Evolutionary conservation across 2,888 invertebrate species (phyloP).

Genomic region (Drosophila nr. perissopoda): DNA sequence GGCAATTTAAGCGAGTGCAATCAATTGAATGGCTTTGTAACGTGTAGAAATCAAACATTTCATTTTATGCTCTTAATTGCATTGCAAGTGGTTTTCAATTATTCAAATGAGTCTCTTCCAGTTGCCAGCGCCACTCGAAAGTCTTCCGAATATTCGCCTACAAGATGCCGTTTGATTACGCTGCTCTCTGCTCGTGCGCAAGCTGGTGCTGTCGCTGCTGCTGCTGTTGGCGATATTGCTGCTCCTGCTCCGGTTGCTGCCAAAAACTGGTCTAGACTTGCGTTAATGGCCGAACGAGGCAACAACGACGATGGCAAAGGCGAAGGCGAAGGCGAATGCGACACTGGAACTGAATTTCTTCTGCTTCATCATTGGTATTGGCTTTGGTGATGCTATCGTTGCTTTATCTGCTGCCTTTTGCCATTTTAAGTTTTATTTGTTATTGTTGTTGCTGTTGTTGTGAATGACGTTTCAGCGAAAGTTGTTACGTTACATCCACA

Average conservation of each 20-base stretch:
- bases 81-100: conserved; percentile 77
- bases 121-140: conserved; percentile 42
- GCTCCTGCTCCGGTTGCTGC: conserved; percentile 43
- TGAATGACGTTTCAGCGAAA: conserved; percentile 79
- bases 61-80: conserved; percentile 76
- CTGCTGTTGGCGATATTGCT: conserved; percentile 13
- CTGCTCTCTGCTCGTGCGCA: conserved; percentile 12
- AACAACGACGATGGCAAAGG: conserved; percentile 9
- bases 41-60: conserved; percentile 69
- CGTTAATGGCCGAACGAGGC: conserved; percentile 59
- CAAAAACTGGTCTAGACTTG: conserved; percentile 72
- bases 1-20: conserved; percentile 71
- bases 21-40: conserved; percentile 44
- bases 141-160: conserved; percentile 43
- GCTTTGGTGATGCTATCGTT: conserved; percentile 55
- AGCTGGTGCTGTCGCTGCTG: conserved; percentile 22
- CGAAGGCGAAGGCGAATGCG: conserved; percentile 21
- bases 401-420: conserved; percentile 75
- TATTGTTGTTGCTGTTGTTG: conserved; percentile 39
- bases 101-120: conserved; percentile 73
- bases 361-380: conserved; percentile 60
- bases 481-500: conserved; percentile 79
- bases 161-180: conserved; percentile 35
- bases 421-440: conserved; percentile 59
- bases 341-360: conserved; percentile 60